phyloP scores from a whole-genome alignment of 2,797 vertebrate genomes.

The Sphenopsis melanotis region DNA sequence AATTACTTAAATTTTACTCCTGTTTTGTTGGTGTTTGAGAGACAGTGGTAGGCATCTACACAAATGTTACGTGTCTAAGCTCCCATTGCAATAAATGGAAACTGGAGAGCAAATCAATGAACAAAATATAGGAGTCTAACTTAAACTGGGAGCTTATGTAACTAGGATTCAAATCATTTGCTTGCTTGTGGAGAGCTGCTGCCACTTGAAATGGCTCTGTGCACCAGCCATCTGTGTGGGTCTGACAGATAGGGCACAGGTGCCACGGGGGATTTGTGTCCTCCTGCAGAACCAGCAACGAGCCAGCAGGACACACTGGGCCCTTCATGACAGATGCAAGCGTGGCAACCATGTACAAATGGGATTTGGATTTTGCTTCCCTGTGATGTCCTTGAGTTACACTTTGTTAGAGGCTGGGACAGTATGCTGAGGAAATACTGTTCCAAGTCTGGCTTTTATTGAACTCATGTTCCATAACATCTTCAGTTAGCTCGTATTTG shows the following conservation, averaged over 20 bases:
- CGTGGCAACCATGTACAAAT: not conserved
- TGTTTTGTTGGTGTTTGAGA: not conserved
- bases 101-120: not conserved
- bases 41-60: not conserved
- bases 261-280: not conserved
- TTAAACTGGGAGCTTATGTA: conserved; percentile 40
- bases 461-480: not conserved
- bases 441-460: not conserved
- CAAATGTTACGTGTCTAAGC: not conserved
- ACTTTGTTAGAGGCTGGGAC: not conserved
- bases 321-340: not conserved
- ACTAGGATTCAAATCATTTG: not conserved
- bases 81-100: not conserved
- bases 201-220: conserved; percentile 13
- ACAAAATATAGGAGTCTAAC: conserved; percentile 19
- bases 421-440: not conserved
- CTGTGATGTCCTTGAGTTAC: not conserved
- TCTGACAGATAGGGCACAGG: conserved; percentile 39
- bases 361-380: not conserved
- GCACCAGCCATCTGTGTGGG: conserved; percentile 30
- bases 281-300: not conserved
- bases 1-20: not conserved
- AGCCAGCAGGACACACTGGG: not conserved
- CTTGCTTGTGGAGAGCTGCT: conserved; percentile 1
- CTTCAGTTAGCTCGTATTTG: not conserved